These are phyloP conservation scores for Anguilla rostrata DNA, from an alignment of 2,113 vertebrate genomes.

Conservation along the genomic window DNA sequence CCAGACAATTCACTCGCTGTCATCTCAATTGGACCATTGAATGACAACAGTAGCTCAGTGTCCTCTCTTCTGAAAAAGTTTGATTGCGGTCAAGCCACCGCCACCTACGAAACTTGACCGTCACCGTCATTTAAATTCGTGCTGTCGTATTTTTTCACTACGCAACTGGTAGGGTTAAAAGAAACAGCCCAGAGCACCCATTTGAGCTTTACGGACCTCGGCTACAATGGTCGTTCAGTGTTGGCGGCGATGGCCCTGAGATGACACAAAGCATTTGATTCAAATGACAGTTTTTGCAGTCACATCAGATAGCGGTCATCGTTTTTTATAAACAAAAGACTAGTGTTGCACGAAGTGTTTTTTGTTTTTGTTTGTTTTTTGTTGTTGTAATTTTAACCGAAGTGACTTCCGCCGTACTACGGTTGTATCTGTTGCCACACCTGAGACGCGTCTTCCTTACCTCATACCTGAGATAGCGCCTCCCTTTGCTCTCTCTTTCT, in stretches of 20 bases:
- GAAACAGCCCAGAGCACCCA: not conserved
- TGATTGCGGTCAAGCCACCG: not conserved
- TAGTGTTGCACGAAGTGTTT: not conserved
- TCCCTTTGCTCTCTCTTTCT: too few species aligned
- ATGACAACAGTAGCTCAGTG: not conserved
- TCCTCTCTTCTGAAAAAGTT: not conserved
- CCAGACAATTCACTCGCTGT: not conserved
- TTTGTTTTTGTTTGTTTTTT: not conserved
- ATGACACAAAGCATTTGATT: conserved; percentile 43
- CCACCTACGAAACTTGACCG: not conserved
- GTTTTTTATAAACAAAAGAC: conserved; percentile 16
- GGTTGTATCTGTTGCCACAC: not conserved
- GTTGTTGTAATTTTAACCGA: not conserved
- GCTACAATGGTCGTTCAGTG: not conserved
- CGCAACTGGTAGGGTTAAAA: not conserved
- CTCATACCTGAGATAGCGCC: not conserved
- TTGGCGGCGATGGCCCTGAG: conserved; percentile 27
- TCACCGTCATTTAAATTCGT: not conserved
- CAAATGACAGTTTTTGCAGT: not conserved
- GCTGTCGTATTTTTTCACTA: not conserved
- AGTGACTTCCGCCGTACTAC: not conserved
- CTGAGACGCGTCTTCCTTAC: not conserved
- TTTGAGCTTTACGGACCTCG: not conserved
- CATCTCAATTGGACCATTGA: not conserved
- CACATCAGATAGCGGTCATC: not conserved